Evolutionary conservation across 1,140 invertebrate species (phyloP).

Genomic region (Dinothrombium tinctorium): DNA sequence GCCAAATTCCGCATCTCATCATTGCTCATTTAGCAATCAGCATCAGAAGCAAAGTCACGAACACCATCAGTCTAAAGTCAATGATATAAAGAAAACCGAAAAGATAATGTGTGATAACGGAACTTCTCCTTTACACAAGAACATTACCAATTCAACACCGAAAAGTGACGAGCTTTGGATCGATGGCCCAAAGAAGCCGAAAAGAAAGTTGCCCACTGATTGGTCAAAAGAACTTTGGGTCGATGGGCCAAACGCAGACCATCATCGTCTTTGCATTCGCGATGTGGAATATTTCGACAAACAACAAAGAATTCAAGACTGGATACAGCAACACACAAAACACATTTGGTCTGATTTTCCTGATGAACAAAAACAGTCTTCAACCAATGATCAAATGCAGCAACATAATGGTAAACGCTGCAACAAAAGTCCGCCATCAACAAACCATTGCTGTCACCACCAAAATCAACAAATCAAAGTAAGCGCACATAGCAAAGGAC

Average conservation of each 20-base stretch:
- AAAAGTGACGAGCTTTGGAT: not conserved
- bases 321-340: constrained; percentile 6
- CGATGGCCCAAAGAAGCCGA: not conserved
- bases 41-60: not conserved
- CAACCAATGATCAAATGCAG: not conserved
- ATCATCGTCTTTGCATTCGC: not conserved
- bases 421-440: too few relatives aligned
- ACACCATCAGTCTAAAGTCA: not conserved
- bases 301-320: constrained; percentile 7
- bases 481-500: too few relatives aligned
- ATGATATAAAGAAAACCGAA: not conserved
- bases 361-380: not conserved
- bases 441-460: too few relatives aligned
- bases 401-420: too few relatives aligned
- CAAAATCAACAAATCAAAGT: too few relatives aligned
- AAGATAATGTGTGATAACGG: not conserved
- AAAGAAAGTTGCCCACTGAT: not conserved
- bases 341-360: not conserved
- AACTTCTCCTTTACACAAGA: constrained; percentile 1
- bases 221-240: constrained; percentile 9
- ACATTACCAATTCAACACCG: not conserved
- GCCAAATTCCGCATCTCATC: not conserved
- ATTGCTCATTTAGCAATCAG: not conserved
- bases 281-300: constrained; percentile 1
- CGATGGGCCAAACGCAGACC: constrained; percentile 8